Conservation (phyloP, 2,888 invertebrate species). For the Catocala nupta region DNA sequence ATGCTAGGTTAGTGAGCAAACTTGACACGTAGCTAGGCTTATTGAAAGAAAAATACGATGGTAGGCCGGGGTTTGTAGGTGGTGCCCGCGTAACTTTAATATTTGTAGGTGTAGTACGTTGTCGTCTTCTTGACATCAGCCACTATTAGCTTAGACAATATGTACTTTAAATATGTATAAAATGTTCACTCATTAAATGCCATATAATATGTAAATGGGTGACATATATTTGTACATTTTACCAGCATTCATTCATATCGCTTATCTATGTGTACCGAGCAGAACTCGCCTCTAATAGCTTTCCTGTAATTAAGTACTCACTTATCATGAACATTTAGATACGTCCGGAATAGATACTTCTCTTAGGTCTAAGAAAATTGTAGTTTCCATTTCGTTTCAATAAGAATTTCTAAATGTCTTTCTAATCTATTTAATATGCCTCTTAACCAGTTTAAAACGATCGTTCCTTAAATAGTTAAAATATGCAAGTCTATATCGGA, state of each 20-base stretch:
- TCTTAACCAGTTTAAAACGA: slow-evolving; percentile 14
- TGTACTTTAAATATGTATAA: slow-evolving; percentile 10
- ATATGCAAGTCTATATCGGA: slow-evolving; percentile 41
- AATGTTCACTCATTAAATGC: slow-evolving; percentile 7
- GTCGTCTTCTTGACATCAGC: slow-evolving; percentile 69
- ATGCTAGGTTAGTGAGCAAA: slow-evolving; percentile 66
- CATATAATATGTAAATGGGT: slow-evolving; percentile 5
- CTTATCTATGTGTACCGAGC: slow-evolving; percentile 48
- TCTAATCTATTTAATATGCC: slow-evolving; percentile 4
- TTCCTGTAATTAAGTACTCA: slow-evolving; percentile 54
- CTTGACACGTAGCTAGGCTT: slow-evolving; percentile 79
- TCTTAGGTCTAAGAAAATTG: slow-evolving; percentile 40
- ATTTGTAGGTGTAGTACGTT: slow-evolving; percentile 78
- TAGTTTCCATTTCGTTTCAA: slow-evolving; percentile 25
- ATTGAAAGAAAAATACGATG: slow-evolving; percentile 73
- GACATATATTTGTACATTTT: slow-evolving; percentile 15
- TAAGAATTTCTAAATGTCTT: slow-evolving; percentile 14
- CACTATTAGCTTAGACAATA: slow-evolving; percentile 51
- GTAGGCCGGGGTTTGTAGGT: slow-evolving; percentile 81
- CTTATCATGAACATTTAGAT: slow-evolving; percentile 52
- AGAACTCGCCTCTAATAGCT: slow-evolving; percentile 50
- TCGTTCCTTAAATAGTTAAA: slow-evolving; percentile 35
- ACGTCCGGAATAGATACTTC: slow-evolving; percentile 52
- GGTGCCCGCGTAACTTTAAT: slow-evolving; percentile 80
- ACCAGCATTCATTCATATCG: slow-evolving; percentile 40